These are phyloP conservation scores for Ophion slaviceki DNA, from an alignment of 2,888 invertebrate genomes.

Conservation along the genomic window DNA sequence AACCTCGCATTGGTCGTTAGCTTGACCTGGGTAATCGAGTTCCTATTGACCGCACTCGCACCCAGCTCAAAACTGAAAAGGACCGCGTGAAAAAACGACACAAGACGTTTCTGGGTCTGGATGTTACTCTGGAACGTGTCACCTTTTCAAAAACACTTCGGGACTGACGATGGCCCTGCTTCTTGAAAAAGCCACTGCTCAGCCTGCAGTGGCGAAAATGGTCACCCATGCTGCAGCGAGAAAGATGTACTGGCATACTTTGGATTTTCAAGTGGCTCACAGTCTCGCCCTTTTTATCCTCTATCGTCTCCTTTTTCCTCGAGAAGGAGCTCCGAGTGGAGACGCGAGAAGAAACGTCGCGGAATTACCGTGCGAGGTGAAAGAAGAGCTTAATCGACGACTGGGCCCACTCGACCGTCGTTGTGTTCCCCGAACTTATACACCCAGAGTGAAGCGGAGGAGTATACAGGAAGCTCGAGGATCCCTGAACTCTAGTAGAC, in stretches of 20 bases:
- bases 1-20: background rate
- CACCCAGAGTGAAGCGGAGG: conserved; percentile 9
- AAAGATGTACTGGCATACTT: background rate
- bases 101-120: too few species aligned
- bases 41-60: background rate
- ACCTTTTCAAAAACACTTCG: too few species aligned
- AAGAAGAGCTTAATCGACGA: conserved; percentile 58
- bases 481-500: conserved; percentile 44
- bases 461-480: conserved; percentile 50
- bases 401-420: conserved; percentile 35
- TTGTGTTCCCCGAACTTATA: conserved; percentile 35
- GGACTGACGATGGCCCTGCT: too few species aligned
- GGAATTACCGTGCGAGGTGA: conserved; percentile 33
- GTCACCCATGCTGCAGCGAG: too few species aligned
- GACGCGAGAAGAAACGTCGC: conserved; percentile 16
- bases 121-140: too few species aligned
- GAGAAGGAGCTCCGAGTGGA: background rate
- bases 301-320: conserved; percentile 8
- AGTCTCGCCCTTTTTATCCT: background rate
- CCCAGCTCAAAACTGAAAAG: background rate
- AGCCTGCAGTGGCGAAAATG: too few species aligned
- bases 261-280: background rate
- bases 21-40: background rate
- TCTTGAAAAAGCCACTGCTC: too few species aligned
- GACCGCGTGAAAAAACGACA: too few species aligned